Base-by-base conservation (phyloP, 2,797 vertebrate species). In the Characodon lateralis region DNA sequence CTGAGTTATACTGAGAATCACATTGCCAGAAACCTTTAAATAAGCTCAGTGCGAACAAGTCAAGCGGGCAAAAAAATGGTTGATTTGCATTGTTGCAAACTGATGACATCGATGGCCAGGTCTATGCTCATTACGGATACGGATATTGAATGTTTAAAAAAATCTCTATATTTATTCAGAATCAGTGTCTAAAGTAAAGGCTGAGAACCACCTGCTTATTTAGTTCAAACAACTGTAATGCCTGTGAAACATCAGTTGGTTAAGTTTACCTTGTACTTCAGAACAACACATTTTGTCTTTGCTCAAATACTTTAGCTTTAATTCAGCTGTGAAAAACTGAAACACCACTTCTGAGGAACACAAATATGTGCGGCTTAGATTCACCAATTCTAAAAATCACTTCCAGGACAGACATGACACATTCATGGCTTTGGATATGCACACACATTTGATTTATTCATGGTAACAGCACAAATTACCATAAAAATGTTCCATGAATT, bases 301-400 rank as follows among this genome's bases (percentile, higher is more conserved):
- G 24, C 41, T 46, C n/a, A 24, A 14, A 14, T 69, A n/a, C 22
- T 46, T 46, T 5, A 69, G 46, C 22, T 46, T n/a, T 69, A 14
- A 46, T 69, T 46, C 41, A 69, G 66, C 66, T 48, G 66, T 48
- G 41, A 69, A 46, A 41, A 26, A 46, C 46, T 46, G 46, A 14
- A 46, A 46, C n/a, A 26, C 41, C 24, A 69, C 5, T 65, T 43
- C 41, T 7, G 66, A 69, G 41, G 41, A 69, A 48, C 41, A 69
- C 41, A 69, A 69, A 69, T 69, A 69, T 69, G 66, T 68, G 65
- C 22, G 39, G 39, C 39, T 43, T n/a, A 13, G 22, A 22, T 68
- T 68, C 39, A 24, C 48, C 16, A 50, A 13, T 50, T 51, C 12
- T 14, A 4, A 53, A 53, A 53, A 53, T 53, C 18, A 53, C 51